These are phyloP conservation scores for Trogon surrucura DNA, from an alignment of 2,113 vertebrate genomes.

Conservation along the genomic window DNA sequence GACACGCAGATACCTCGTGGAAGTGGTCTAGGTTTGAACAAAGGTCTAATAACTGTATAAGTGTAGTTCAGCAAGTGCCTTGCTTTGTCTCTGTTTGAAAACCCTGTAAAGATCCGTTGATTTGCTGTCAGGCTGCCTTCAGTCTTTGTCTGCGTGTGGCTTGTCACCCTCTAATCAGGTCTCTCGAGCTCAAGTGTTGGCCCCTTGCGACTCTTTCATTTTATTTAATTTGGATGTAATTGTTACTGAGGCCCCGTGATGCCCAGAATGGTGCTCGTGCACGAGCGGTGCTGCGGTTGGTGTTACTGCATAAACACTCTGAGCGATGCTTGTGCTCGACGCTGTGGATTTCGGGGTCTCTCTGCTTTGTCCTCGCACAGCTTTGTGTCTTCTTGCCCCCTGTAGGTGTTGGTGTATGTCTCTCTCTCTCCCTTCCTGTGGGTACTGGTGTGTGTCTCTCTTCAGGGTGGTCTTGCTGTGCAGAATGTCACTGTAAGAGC, in stretches of 20 bases:
- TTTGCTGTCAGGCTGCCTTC: neutral
- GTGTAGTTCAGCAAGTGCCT: neutral
- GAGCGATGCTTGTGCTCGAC: neutral
- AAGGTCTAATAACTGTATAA: neutral
- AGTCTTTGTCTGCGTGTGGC: neutral
- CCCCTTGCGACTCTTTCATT: neutral
- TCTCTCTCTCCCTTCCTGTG: neutral
- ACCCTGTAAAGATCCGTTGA: accelerated
- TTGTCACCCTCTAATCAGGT: neutral
- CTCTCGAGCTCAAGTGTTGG: neutral
- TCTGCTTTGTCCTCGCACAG: neutral
- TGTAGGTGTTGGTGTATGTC: neutral
- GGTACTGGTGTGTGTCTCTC: neutral
- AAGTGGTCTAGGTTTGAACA: neutral
- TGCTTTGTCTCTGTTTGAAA: neutral
- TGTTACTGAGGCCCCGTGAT: neutral
- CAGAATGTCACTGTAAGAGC: neutral
- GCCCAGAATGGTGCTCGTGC: neutral
- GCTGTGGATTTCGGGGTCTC: neutral
- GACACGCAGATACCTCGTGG: neutral
- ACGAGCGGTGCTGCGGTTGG: neutral
- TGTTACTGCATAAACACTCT: neutral
- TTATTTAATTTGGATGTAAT: neutral
- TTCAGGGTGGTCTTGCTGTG: neutral
- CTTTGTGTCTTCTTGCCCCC: neutral